These are phyloP conservation scores for Ephydatia muelleri DNA, from an alignment of 37 sponge, comb jelly and placozoan genomes.

Conservation along the genomic window DNA sequence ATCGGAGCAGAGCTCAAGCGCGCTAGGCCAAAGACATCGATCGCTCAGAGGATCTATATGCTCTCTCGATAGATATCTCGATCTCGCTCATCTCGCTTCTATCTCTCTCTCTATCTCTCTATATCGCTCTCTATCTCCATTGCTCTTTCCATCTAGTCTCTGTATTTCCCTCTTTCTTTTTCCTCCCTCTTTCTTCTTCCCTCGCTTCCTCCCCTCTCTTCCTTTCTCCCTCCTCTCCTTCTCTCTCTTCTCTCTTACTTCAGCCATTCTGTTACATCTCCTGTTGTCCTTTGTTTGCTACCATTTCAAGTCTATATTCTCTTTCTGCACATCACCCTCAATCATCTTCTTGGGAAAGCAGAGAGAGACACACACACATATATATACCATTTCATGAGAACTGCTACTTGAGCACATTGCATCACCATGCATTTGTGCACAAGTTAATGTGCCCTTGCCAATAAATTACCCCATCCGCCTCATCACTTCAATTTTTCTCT, in stretches of 20 bases:
- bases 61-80: no score
- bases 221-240: background rate
- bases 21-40: no score
- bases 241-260: no score
- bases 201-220: background rate
- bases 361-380: background rate
- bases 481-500: background rate
- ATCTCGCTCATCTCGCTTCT: no score
- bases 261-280: no score
- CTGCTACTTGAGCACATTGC: background rate
- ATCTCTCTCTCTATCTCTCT: background rate
- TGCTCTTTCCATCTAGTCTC: no score
- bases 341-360: no score
- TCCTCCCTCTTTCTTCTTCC: background rate
- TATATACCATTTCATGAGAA: background rate
- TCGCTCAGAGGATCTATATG: no score
- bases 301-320: no score
- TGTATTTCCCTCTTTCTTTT: background rate
- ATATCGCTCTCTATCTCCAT: background rate
- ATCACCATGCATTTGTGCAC: background rate
- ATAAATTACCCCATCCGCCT: background rate
- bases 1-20: no score
- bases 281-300: no score
- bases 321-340: no score
- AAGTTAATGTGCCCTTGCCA: background rate